A percentile compares a stretch with the other conserved stretches of the same genome.
phyloP scores from a whole-genome alignment of 2,888 invertebrate genomes.

The Cephalotes varians region DNA sequence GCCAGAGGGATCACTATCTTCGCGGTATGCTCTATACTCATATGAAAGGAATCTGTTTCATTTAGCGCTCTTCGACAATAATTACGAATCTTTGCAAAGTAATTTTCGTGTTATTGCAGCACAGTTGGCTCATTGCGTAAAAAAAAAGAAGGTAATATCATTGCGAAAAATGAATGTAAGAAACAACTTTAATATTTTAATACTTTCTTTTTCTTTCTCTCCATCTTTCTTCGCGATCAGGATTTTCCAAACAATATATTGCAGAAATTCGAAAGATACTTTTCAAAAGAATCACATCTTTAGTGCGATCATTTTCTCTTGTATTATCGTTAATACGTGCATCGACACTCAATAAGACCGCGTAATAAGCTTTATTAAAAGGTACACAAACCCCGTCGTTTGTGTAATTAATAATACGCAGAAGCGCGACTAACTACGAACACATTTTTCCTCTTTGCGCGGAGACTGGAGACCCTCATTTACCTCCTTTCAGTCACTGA shows the following conservation, averaged over 20 bases:
- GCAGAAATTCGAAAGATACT: not conserved
- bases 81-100: slow-evolving; percentile 33
- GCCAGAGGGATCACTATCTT: slow-evolving; percentile 33
- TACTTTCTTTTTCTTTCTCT: not conserved
- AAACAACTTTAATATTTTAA: slow-evolving; percentile 20
- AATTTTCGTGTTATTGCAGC: slow-evolving; percentile 16
- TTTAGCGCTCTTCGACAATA: slow-evolving; percentile 29
- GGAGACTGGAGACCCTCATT: slow-evolving; percentile 29
- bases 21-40: slow-evolving; percentile 16
- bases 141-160: not conserved
- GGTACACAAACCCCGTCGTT: slow-evolving; percentile 7
- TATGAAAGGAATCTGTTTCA: slow-evolving; percentile 31
- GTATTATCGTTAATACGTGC: not conserved
- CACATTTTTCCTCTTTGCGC: slow-evolving; percentile 45
- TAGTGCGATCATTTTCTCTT: not conserved
- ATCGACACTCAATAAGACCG: not conserved
- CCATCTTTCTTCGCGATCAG: not conserved
- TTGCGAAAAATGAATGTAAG: not conserved
- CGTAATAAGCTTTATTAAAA: slow-evolving; percentile 30
- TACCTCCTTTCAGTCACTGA: slow-evolving; percentile 27
- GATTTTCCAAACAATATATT: slow-evolving; percentile 18
- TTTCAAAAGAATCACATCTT: slow-evolving; percentile 24
- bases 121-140: not conserved
- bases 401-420: slow-evolving; percentile 74
- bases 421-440: slow-evolving; percentile 68